Evolutionary conservation across 2,113 vertebrate genomes (phyloP), one percentile per base, ranked within the genome.

Genomic region (Marmota monax): DNA sequence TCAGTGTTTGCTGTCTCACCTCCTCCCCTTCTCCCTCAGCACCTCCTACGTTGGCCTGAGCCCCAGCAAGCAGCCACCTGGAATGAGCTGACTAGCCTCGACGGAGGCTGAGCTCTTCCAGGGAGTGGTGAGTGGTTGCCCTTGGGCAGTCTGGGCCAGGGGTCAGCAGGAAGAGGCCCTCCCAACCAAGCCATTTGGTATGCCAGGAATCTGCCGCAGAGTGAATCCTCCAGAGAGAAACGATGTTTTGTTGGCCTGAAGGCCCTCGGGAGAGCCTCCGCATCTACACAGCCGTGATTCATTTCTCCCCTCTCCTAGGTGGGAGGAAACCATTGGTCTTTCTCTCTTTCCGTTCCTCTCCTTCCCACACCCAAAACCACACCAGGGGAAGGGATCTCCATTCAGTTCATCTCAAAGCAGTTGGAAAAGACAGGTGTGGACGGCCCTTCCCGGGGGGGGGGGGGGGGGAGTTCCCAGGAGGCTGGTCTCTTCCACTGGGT

Each of bases 221-320:
- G 14, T 8, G n/a, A 39, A 56, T 39, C 39, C 84, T 37, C 42
- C 13, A 7, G 53, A 61, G 65, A 61, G 65, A 48, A 53, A 80
- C 73, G 91, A 84, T 45, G 48, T 34, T 58, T 67, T 17, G 18
- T 25, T 48, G 92, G 53, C 53, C 79, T 37, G 69, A 34, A 80
- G 37, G 93, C 56, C 7, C 48, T 29, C n/a, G 16, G 4, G 11
- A 29, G 20, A 22, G n/a, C 56, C 34, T 82, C 39, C 1, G 0
- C 0, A 2, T 86, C 76, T 42, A 4, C 23, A 13, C n/a, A 5
- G 23, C 17, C n/a, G 2, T 4, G 4, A 9, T 5, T 22, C 56
- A 48, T 10, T 25, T 69, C 51, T 32, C 63, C 42, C 6, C 4
- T 1, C 20, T 14, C 14, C 61, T 10, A 8, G 37, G 25, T 13